These are phyloP conservation scores for Chymomyza procnemis DNA, from an alignment of 2,888 invertebrate species.

Conservation along the genomic window DNA sequence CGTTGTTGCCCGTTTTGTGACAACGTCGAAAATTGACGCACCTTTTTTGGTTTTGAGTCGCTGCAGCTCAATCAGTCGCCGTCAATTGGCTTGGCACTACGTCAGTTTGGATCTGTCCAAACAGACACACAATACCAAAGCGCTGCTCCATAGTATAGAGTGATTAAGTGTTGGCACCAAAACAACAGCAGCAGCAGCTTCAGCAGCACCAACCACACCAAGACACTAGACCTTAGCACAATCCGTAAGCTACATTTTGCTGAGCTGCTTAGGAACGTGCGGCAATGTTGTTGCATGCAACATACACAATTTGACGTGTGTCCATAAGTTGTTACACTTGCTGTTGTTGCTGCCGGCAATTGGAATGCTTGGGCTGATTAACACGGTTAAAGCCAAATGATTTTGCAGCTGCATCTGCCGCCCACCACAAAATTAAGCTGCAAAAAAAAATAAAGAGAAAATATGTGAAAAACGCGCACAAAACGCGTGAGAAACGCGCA, in stretches of 20 bases:
- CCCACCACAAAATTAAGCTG: conserved; percentile 29
- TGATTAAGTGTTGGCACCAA: conserved; percentile 56
- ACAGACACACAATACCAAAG: background rate
- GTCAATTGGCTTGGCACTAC: background rate
- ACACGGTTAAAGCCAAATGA: background rate
- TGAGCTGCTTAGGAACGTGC: background rate
- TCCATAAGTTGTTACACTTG: background rate
- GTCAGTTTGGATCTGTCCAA: background rate
- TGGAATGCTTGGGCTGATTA: background rate
- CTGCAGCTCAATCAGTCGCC: conserved; percentile 64
- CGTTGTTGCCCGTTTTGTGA: conserved; percentile 9
- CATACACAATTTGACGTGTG: background rate
- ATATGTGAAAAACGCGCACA: background rate
- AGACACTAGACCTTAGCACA: background rate
- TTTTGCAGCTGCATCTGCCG: conserved; percentile 19
- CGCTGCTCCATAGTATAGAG: conserved; percentile 49
- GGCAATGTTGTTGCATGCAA: background rate
- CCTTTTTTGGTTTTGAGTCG: conserved; percentile 58
- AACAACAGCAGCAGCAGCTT: background rate
- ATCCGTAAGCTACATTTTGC: background rate
- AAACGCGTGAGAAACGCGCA: conserved; percentile 35
- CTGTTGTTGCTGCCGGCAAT: background rate
- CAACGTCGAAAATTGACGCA: conserved; percentile 48
- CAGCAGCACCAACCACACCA: conserved; percentile 23
- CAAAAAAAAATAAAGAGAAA: background rate